Conservation (phyloP, 1,140 invertebrate genomes). For the Papilio glaucus region DNA sequence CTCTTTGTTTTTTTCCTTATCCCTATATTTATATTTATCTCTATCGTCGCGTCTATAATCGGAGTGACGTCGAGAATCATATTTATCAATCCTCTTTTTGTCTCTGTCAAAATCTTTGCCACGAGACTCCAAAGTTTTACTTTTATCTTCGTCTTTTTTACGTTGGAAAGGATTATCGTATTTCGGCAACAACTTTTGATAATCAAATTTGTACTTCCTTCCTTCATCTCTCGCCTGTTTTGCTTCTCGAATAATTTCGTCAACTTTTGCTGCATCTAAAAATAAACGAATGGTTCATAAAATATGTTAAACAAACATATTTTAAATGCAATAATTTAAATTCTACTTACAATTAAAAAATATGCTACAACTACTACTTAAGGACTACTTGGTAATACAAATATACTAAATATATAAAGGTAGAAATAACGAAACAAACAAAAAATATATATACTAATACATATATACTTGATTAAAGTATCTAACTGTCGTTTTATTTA, state of each 20-base stretch:
- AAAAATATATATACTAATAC: not conserved
- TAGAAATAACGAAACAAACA: not conserved
- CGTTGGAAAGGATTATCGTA: constrained; percentile 78
- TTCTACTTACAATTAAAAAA: too few relatives aligned
- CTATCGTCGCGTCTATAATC: constrained; percentile 58
- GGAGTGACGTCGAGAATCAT: constrained; percentile 56
- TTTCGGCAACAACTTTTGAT: constrained; percentile 70
- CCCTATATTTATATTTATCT: constrained; percentile 54
- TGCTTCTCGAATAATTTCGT: constrained; percentile 74
- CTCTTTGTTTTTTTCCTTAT: constrained; percentile 50
- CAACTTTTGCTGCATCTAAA: constrained; percentile 73
- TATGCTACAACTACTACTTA: constrained; percentile 11
- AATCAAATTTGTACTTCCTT: constrained; percentile 74
- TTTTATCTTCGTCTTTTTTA: constrained; percentile 62
- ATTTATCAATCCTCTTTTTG: constrained; percentile 55
- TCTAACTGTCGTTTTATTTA: not conserved
- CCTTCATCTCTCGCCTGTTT: constrained; percentile 73
- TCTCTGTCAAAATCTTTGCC: constrained; percentile 51
- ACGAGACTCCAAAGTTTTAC: constrained; percentile 43
- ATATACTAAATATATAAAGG: not conserved
- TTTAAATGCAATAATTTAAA: too few relatives aligned
- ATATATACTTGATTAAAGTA: not conserved
- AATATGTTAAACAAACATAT: too few relatives aligned
- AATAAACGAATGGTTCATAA: constrained; percentile 32
- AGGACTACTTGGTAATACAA: not conserved